Evolutionary conservation across 37 sponge, comb jelly and placozoan genomes (phyloP), one percentile per base, ranked within the genome.

Genomic region (Beroe ovata): DNA sequence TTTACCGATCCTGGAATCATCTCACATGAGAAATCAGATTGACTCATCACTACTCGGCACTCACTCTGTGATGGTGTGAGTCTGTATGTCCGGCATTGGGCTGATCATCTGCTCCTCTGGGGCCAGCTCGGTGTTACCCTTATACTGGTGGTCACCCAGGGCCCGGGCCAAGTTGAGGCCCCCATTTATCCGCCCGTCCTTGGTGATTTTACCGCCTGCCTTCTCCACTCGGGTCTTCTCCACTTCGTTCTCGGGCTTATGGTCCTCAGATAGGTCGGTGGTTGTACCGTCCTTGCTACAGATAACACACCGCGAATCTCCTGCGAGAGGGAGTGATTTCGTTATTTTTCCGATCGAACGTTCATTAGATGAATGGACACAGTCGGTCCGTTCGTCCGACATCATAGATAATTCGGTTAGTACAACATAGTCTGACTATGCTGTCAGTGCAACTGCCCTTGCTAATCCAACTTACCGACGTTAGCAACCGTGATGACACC

Each of bases 81-180:
- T 89, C 64, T 88, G 54, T 0, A 95, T 47, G 64, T 95, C 96
- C 38, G 96, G 96, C 89, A 92, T 62, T 14, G 96, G 92, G 32
- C 92, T 90, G 0, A 95, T 94, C 94, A 95, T 94, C 89, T 95
- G 96, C 64, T 95, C 93, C 72, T 91, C 92, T 59, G 94, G 92
- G 20, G 92, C 59, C 39, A 94, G 93, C 0, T 81, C 90, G 0
- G 35, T 19, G 59, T 95, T 95, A 71, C 66, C 36, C 63, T 95
- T 95, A 89, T 95, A 95, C 72, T 89, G 90, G 42, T 95, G 96
- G 72, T 95, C 96, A 0, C 95, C 96, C 37, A 96, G 92, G 22
- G 96, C 94, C 39, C 96, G 89, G 54, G 96, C 92, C n/a, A 96
- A 72, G 69, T 96, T 94, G 42, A 96, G 89, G 2, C 96, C 96